These are phyloP conservation scores for Lophura nycthemera DNA, from an alignment of 2,113 vertebrate species.

Conservation along the genomic window DNA sequence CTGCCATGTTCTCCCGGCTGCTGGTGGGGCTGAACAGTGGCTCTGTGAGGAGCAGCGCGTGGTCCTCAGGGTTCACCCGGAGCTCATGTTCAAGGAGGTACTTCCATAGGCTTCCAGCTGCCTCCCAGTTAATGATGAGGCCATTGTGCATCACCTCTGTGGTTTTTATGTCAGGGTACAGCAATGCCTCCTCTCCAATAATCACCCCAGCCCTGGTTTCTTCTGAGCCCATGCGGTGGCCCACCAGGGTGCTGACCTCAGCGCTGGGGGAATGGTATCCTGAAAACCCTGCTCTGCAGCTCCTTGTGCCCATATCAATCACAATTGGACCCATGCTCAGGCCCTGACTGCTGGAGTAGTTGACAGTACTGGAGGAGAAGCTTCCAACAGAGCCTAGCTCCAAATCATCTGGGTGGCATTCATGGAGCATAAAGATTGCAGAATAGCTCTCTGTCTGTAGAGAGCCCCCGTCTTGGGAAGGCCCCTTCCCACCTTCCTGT, in stretches of 20 bases:
- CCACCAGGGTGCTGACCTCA: conserved; percentile 39
- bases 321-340: conserved; percentile 6
- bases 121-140: conserved; percentile 56
- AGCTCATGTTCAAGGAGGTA: conserved; percentile 67
- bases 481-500: not conserved
- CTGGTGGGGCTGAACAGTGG: conserved; percentile 68
- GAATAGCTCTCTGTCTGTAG: too few relatives aligned
- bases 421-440: rapidly evolving
- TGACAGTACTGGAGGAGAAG: not conserved
- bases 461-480: not conserved
- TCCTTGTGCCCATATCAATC: conserved; percentile 49
- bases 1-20: conserved; percentile 71
- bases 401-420: not conserved
- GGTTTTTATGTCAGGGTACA: not conserved
- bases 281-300: conserved; percentile 55
- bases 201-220: not conserved
- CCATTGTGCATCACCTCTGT: not conserved
- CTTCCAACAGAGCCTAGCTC: not conserved
- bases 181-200: not conserved
- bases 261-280: conserved; percentile 43
- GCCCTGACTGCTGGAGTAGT: not conserved
- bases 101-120: conserved; percentile 45
- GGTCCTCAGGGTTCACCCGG: conserved; percentile 29
- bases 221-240: not conserved
- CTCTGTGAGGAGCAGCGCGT: conserved; percentile 68